A percentile compares a stretch with the other conserved stretches of the same genome.
Evolutionary conservation across 2,888 invertebrate genomes (phyloP).

Genomic region (Piscicola geometra): DNA sequence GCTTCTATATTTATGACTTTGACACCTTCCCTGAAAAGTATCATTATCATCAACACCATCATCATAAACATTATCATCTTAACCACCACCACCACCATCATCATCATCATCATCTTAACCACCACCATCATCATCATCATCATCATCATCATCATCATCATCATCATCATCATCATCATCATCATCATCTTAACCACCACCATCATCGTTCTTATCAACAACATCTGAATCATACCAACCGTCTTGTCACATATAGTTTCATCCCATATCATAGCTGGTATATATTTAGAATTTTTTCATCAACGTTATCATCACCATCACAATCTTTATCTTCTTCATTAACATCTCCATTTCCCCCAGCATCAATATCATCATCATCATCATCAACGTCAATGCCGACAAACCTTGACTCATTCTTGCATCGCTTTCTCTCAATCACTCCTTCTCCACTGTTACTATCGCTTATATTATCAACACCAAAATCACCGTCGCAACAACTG

Average conservation of each 20-base stretch:
- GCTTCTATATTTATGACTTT: too few relatives aligned
- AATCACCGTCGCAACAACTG: too few relatives aligned
- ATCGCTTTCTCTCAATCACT: not conserved
- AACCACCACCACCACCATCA: not conserved
- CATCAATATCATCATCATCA: not conserved
- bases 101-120: constrained; percentile 19
- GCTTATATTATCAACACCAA: not conserved
- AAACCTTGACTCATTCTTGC: too few relatives aligned
- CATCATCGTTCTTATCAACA: constrained; percentile 6
- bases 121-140: constrained; percentile 25
- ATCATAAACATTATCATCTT: constrained; percentile 19
- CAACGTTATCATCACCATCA: constrained; percentile 20
- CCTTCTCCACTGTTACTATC: not conserved
- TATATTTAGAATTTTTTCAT: not conserved
- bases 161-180: constrained; percentile 14
- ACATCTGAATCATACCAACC: constrained; percentile 9
- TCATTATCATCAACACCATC: too few relatives aligned
- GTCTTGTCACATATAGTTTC: too few relatives aligned
- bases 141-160: constrained; percentile 26
- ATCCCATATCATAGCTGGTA: not conserved
- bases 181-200: constrained; percentile 16
- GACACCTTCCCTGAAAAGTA: too few relatives aligned
- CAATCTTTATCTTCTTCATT: constrained; percentile 1
- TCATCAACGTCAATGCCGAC: too few relatives aligned
- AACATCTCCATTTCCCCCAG: not conserved